These are phyloP conservation scores for Neogale vison DNA, from an alignment of 2,113 vertebrate species.

Conservation along the genomic window DNA sequence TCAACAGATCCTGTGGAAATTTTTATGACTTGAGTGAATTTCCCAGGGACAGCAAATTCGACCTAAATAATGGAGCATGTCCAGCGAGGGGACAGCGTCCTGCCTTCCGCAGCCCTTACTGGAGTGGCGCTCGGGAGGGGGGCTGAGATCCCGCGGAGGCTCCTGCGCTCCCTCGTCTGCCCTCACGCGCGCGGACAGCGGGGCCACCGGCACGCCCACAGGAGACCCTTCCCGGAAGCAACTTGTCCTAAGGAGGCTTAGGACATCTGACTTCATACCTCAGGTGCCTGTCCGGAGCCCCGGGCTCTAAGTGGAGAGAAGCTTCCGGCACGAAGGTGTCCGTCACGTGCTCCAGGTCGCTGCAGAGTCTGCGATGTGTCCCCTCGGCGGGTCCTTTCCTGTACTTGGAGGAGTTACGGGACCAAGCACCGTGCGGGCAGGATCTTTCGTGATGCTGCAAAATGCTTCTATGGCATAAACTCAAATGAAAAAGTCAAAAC, in stretches of 20 bases:
- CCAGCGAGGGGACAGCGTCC: rapidly evolving
- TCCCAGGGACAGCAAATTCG: background rate
- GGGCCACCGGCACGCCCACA: rapidly evolving
- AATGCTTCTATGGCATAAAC: background rate
- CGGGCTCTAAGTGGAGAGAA: no score
- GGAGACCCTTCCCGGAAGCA: no score
- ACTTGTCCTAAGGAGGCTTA: rapidly evolving
- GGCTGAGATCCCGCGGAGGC: rapidly evolving
- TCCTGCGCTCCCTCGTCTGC: rapidly evolving
- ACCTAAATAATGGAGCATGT: background rate
- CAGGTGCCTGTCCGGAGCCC: rapidly evolving
- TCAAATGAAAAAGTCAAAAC: background rate
- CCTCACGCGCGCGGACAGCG: rapidly evolving
- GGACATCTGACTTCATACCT: no score
- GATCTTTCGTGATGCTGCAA: background rate
- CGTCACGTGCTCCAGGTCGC: rapidly evolving
- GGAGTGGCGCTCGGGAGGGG: rapidly evolving
- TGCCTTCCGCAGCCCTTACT: rapidly evolving
- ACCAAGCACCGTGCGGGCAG: background rate
- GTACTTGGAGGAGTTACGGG: rapidly evolving
- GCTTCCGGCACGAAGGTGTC: rapidly evolving
- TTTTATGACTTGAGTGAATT: background rate
- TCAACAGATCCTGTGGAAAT: slow-evolving; percentile 44
- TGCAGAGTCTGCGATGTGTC: rapidly evolving
- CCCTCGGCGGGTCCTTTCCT: rapidly evolving